Evolutionary conservation across 2,888 invertebrate genomes (phyloP), one percentile per base, ranked within the genome.

Genomic region (Polydrusus tereticollis): DNA sequence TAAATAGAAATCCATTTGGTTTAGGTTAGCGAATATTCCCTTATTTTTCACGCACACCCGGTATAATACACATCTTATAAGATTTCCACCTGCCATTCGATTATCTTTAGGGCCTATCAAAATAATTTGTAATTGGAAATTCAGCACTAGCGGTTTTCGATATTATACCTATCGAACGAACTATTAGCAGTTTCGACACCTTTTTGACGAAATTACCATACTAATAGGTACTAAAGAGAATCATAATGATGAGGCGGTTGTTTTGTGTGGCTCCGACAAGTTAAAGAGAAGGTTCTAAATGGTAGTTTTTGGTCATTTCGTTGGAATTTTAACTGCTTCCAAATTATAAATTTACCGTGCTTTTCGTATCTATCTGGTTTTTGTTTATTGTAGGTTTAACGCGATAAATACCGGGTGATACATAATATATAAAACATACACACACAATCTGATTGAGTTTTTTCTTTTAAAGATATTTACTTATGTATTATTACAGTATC

Each of bases 101-200:
- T 67, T 67, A 59, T 59, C 59, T 59, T 47, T 21, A 59, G 23
- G 50, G 36, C 45, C 67, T 50, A 67, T 67, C 67, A 58, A 33
- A 59, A 47, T 21, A 67, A 67, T 67, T 52, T 41, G 29, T 43
- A 43, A 36, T 36, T 41, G 26, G 18, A 18, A 63, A 55, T 45
- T 33, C 16, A 43, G 33, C 58, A 29, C 20, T 47, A 55, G 58
- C 33, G 59, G 58, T 66, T 58, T 64, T 38, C 29, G 33, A 45
- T 57, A 45, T 67, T 59, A 67, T 50, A 59, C 67, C 67, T 12
- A 47, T 33, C 12, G 6, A 33, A 20, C 26, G 36, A 36, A 52
- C 47, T 47, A 47, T 43, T 64, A 64, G 47, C 18, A 64, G 52
- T 38, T 52, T 64, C 23, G 43, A 43, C 62, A 62, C 47, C 33